Base-by-base conservation (phyloP, 2,797 vertebrate species). In the Girardinus metallicus region DNA sequence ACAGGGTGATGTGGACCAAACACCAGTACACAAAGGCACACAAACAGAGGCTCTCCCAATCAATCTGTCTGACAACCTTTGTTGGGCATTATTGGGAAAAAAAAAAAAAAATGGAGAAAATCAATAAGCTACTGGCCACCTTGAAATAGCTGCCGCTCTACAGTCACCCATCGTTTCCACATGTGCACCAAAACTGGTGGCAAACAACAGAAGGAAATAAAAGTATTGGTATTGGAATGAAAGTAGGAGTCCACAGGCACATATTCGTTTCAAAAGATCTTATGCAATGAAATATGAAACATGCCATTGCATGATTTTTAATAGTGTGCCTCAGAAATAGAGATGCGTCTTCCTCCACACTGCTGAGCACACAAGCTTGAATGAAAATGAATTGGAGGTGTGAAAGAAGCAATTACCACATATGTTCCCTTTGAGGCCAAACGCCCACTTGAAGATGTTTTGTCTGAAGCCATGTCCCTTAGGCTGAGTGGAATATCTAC, bases 11-110 rank as follows among this genome's bases (percentile, higher is more conserved):
- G 74, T 76, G 46, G 34, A 26, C 55, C 60, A 75, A 39, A 74
- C 81, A 76, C 53, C 21, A 36, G 36, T 78, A 84, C 80, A 86
- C 79, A 86, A 81, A 79, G 62, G 68, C 78, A 75, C 85, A 86
- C 75, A 85, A 79, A 83, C 83, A 80, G 82, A 83, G 85, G 74
- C 76, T 41, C 41, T 78, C 68, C 83, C 82, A 84, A 92, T 94
- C 92, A 92, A 94, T 94, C 90, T 85, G 88, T 90, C 86, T 73
- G 91, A 93, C 89, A 93, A 80, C 85, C 88, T 91, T 88, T 85
- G 80, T 90, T 88, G 75, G 89, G 86, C 87, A 90, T 90, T 93
- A 90, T 90, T 89, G 88, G 83, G 87, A 76, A 80, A 88, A 80
- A n/a, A 75, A 88, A 88, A 89, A 91, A 84, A 88, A 88, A 91